Evolutionary conservation across 1,140 invertebrate genomes (phyloP).

Genomic region (Mercenaria mercenaria): DNA sequence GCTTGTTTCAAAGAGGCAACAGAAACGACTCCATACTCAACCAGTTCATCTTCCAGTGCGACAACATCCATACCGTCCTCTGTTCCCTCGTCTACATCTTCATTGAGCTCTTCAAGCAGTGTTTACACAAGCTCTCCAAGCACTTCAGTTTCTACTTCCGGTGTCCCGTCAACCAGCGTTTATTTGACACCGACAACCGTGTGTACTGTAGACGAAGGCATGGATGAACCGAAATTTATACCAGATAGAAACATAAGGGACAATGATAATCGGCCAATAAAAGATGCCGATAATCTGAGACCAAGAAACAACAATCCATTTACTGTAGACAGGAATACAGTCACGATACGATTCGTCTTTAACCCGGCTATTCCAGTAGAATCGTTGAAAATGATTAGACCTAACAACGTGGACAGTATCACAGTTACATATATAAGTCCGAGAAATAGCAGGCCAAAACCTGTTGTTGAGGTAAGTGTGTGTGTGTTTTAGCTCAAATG

Average conservation of each 20-base stretch:
- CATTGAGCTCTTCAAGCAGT: background rate
- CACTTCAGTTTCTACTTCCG: background rate
- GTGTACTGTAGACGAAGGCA: constrained; percentile 22
- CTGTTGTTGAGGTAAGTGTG: constrained; percentile 5
- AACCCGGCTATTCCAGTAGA: background rate
- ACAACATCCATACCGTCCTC: background rate
- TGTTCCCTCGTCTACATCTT: background rate
- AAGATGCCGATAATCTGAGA: constrained; percentile 5
- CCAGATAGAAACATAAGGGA: constrained; percentile 27
- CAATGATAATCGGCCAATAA: background rate
- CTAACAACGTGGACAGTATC: constrained; percentile 11
- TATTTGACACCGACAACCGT: constrained; percentile 2
- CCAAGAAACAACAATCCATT: background rate
- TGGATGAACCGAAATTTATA: constrained; percentile 35
- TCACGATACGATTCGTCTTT: background rate
- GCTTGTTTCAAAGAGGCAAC: constrained; percentile 36
- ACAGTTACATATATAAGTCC: constrained; percentile 9
- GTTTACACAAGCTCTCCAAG: background rate
- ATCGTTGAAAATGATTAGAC: background rate
- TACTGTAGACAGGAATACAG: background rate
- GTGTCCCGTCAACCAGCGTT: background rate
- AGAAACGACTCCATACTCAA: background rate
- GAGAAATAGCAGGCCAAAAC: background rate
- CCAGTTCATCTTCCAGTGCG: background rate
- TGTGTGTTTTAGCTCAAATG: no score